A percentile compares a stretch with the other conserved stretches of the same genome.
These are phyloP conservation scores for Theocolax elegans DNA, from an alignment of 1,140 invertebrate species.

Conservation along the genomic window DNA sequence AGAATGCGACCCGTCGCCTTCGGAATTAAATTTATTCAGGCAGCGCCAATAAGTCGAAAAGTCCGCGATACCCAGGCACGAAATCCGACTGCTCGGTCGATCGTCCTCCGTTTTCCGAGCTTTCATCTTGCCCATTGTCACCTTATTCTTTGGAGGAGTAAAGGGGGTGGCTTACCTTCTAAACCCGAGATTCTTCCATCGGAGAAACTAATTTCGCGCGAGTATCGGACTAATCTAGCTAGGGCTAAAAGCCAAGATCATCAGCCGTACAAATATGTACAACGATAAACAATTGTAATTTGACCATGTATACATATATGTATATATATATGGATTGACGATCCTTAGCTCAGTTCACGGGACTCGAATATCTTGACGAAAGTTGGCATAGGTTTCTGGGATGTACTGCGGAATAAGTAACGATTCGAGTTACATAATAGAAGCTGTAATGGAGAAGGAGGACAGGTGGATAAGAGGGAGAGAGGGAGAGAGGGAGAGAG, in stretches of 20 bases:
- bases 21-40: slow-evolving; percentile 64
- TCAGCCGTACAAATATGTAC: too few relatives aligned
- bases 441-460: background rate
- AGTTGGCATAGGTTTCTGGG: too few relatives aligned
- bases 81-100: slow-evolving; percentile 49
- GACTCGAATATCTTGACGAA: too few relatives aligned
- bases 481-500: slow-evolving; percentile 4
- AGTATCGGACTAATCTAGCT: too few relatives aligned
- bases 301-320: too few relatives aligned
- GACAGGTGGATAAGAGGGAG: background rate
- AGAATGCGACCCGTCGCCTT: slow-evolving; percentile 44
- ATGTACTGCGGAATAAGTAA: slow-evolving; percentile 1
- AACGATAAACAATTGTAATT: too few relatives aligned
- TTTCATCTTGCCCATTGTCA: slow-evolving; percentile 47
- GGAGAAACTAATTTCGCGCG: too few relatives aligned
- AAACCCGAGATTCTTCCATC: too few relatives aligned
- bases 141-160: slow-evolving; percentile 20
- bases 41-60: slow-evolving; percentile 61
- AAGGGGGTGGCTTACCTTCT: too few relatives aligned
- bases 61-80: slow-evolving; percentile 54
- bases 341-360: too few relatives aligned
- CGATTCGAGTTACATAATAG: slow-evolving; percentile 20
- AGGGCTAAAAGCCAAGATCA: too few relatives aligned
- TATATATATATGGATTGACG: too few relatives aligned
- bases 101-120: slow-evolving; percentile 44